Evolutionary conservation across 2,113 vertebrate species (phyloP), one percentile per base, ranked within the genome.

Genomic region (Dascyllus trimaculatus): DNA sequence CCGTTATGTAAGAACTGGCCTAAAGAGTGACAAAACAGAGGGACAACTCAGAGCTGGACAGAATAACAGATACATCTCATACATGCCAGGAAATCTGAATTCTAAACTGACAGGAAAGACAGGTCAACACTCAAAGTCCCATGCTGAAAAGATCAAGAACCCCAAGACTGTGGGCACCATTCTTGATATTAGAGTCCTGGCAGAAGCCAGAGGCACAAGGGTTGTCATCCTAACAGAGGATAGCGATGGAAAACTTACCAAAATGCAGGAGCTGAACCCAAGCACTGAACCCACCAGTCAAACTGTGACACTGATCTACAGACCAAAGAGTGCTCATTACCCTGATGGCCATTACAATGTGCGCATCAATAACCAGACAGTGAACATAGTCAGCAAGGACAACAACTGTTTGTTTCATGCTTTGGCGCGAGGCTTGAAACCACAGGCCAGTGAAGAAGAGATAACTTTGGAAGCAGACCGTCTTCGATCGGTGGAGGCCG

Each of bases 281-380:
- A 8, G 5, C 1, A 13, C 46, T 24, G 5, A 63, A 63, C 13
- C 18, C 63, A 8, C 52, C 17, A 59, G 7, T 21, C 2, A 32
- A 60, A 77, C 51, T 5, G 58, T 85, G 17, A 77, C 63, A 49
- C 56, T 81, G 49, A 29, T 79, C 58, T 75, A 84, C 59, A 79
- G 65, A 56, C 81, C 60, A 65, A 84, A 80, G 71, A 75, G 78
- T 14, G 48, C 9, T 13, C 53, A 85, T 49, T 5, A 81, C 19
- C 68, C 69, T 0, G 8, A 60, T 21, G 63, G 68, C 2, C 78
- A 78, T 65, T 85, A 77, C 56, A 74, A 85, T 56, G 74, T 65
- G 15, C 0, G 0, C 0, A 78, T 85, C 17, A 49, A 85, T 17
- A 60, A 85, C 32, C 29, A 63, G 29, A 69, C 4, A 15, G 53